Evolutionary conservation across 2,797 vertebrate species (phyloP), one percentile per base, ranked within the genome.

Genomic region (Anguilla anguilla): DNA sequence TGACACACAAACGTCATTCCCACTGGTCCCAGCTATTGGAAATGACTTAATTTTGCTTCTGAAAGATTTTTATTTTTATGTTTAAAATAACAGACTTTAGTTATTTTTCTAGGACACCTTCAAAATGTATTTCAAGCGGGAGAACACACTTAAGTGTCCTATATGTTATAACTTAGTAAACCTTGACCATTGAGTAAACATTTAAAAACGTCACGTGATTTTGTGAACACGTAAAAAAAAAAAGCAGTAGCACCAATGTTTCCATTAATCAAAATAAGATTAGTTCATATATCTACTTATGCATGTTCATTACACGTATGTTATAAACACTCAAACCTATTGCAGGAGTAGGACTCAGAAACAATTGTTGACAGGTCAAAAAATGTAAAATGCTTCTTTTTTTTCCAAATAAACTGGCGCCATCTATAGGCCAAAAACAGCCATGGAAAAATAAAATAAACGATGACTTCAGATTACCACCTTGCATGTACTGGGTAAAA

Each of bases 311-410:
- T 51, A 82, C 15, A 49, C 2, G 22, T n/a, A 10, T 11, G 51
- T 82, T 51, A 82, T 51, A 82, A 51, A 51, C 79, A 49, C 79
- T 51, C 79, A 82, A n/a, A 82, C 79, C 79, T 49, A 82, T n/a
- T 82, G 79, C 49, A 82, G 51, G 79, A 25, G 17, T 25, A n/a
- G 43, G 46, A 82, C 46, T 82, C 79, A 51, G 79, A 49, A 49
- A 82, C 79, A 82, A n/a, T 82, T 82, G 79, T 49, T 82, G 79
- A 82, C 79, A 82, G 79, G 43, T 82, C 79, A 82, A 51, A 79
- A 79, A 82, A 82, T 77, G 5, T 22, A 39, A 22, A 5, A 15
- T 49, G 17, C 2, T 82, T 82, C 10, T 69, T 69, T 28, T 69
- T 69, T 69, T 82, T 82, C 3, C 9, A 49, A 82, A 82, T 82